phyloP scores from a whole-genome alignment of 2,888 invertebrate genomes.

The Tillus elongatus region DNA sequence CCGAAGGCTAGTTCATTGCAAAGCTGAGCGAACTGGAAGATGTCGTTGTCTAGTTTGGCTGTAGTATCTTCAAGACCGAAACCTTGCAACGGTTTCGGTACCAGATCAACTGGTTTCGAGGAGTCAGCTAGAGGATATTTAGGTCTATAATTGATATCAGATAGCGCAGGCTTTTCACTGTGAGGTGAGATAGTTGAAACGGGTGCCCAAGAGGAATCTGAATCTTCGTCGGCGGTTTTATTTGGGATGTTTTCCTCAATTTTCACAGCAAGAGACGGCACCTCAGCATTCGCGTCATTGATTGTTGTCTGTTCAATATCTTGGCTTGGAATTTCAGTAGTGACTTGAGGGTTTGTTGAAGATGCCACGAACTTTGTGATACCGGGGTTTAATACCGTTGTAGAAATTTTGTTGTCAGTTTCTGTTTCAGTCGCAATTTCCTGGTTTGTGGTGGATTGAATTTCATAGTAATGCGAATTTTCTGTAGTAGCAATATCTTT shows the following conservation, averaged over 20 bases:
- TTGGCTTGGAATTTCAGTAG: no score
- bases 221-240: constrained; percentile 11
- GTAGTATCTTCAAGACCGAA: constrained; percentile 72
- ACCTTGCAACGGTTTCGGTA: constrained; percentile 48
- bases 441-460: neutral
- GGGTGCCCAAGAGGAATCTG: constrained; percentile 45
- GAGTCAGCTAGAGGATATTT: constrained; percentile 28
- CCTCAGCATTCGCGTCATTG: no score
- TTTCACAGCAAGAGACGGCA: no score
- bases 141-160: no score
- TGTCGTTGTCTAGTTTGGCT: constrained; percentile 60
- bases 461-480: no score
- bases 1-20: constrained; percentile 80
- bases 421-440: constrained; percentile 14
- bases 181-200: constrained; percentile 50
- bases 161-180: constrained; percentile 13
- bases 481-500: neutral
- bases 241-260: no score
- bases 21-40: constrained; percentile 66
- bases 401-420: constrained; percentile 10
- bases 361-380: no score
- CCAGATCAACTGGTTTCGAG: constrained; percentile 43
- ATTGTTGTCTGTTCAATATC: no score
- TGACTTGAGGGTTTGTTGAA: no score
- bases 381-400: no score